A percentile compares a stretch with the other conserved stretches of the same genome.
phyloP scores from a whole-genome alignment of 2,797 vertebrate genomes.

The Rhinophrynus dorsalis region DNA sequence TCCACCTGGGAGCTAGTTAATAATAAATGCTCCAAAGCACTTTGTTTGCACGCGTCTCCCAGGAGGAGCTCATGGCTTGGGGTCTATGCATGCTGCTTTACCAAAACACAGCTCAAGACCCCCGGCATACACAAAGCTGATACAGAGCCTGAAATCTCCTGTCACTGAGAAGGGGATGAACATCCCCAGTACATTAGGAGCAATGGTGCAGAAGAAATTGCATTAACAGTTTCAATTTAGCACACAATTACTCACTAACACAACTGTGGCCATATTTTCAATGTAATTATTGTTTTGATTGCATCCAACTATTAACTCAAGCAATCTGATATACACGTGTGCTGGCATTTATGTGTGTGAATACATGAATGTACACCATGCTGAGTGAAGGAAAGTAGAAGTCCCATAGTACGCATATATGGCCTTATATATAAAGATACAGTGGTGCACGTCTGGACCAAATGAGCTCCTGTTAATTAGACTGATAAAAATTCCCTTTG shows the following conservation, averaged over 20 bases:
- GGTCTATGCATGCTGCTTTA: conserved; percentile 23
- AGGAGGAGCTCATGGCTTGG: conserved; percentile 5
- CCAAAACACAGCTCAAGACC: conserved; percentile 23
- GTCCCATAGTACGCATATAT: too few relatives aligned
- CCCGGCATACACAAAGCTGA: conserved; percentile 25
- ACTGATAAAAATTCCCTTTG: too few relatives aligned
- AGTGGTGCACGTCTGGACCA: too few relatives aligned
- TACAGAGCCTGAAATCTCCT: conserved; percentile 27
- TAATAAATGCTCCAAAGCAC: not conserved
- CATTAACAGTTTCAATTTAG: conserved; percentile 50
- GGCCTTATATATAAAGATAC: too few relatives aligned
- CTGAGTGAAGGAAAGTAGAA: too few relatives aligned
- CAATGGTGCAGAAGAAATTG: conserved; percentile 48
- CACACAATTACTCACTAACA: conserved; percentile 48
- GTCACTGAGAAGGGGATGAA: conserved; percentile 36
- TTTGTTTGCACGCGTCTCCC: not conserved
- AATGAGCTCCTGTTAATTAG: too few relatives aligned
- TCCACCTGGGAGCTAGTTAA: not conserved
- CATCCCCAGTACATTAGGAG: conserved; percentile 46
- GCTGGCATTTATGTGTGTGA: not conserved
- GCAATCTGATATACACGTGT: conserved; percentile 9
- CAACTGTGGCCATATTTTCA: conserved; percentile 45
- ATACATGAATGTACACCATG: not conserved
- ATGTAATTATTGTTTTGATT: conserved; percentile 45
- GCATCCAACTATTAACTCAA: conserved; percentile 32